These are phyloP conservation scores for Buceros bicornis DNA, from an alignment of 2,797 vertebrate genomes.

Conservation along the genomic window DNA sequence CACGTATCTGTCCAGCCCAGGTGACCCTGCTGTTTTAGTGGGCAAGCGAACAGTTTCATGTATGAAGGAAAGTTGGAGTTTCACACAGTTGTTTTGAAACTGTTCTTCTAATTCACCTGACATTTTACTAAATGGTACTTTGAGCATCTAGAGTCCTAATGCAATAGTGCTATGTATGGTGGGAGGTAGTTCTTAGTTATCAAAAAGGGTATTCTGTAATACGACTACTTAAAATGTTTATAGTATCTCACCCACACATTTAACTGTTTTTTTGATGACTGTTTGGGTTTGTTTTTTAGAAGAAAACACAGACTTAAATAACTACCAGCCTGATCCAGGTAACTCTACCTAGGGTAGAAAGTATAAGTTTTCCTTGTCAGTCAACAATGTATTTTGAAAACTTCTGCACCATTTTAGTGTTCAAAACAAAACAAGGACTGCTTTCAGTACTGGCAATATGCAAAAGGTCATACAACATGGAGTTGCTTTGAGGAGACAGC, in stretches of 20 bases:
- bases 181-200: not conserved
- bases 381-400: not conserved
- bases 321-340: not conserved
- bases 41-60: not conserved
- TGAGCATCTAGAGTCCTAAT: not conserved
- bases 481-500: not conserved
- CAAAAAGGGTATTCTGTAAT: not conserved
- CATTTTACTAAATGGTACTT: not conserved
- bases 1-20: not conserved
- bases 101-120: not conserved
- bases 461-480: not conserved
- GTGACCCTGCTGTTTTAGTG: not conserved
- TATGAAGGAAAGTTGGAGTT: not conserved
- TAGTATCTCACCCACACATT: fast-evolving
- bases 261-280: not conserved
- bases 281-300: not conserved
- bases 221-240: not conserved
- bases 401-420: not conserved
- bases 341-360: not conserved
- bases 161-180: not conserved
- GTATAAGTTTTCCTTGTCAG: not conserved
- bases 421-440: not conserved
- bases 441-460: not conserved
- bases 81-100: not conserved
- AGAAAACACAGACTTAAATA: not conserved